These are phyloP conservation scores for Aethina tumida DNA, from an alignment of 1,140 invertebrate genomes.

Conservation along the genomic window DNA sequence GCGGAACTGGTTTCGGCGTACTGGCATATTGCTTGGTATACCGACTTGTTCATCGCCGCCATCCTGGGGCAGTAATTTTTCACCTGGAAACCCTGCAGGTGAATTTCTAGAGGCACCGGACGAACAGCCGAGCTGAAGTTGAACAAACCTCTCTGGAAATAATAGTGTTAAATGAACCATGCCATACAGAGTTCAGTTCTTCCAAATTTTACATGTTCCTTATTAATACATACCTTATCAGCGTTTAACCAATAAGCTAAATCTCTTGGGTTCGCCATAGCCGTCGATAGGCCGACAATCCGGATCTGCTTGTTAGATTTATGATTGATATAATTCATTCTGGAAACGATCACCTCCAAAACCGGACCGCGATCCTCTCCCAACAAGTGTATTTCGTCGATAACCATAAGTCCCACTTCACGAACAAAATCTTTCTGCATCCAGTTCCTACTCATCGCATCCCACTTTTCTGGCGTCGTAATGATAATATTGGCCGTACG, in stretches of 20 bases:
- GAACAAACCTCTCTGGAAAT: constrained; percentile 72
- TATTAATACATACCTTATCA: constrained; percentile 16
- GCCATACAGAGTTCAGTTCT: too few relatives aligned
- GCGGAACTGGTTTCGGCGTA: constrained; percentile 86
- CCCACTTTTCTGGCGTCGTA: constrained; percentile 99
- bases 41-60: constrained; percentile 99
- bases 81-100: constrained; percentile 86
- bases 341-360: constrained; percentile 76
- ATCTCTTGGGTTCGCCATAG: constrained; percentile 94
- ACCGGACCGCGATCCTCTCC: constrained; percentile 83
- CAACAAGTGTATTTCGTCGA: constrained; percentile 97
- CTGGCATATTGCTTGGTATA: constrained; percentile 88
- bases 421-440: constrained; percentile 92
- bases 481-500: constrained; percentile 83
- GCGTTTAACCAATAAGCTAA: constrained; percentile 86
- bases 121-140: constrained; percentile 97
- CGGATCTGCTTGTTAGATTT: constrained; percentile 47
- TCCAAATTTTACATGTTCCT: not conserved
- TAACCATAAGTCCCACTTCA: constrained; percentile 87
- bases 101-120: constrained; percentile 94
- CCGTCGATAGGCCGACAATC: constrained; percentile 93
- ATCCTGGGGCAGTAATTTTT: constrained; percentile 99
- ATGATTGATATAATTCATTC: constrained; percentile 40
- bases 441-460: constrained; percentile 95
- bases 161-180: not conserved